Evolutionary conservation across 2,797 vertebrate genomes (phyloP), one percentile per base, ranked within the genome.

Genomic region (Enteromius thamalakanensis): DNA sequence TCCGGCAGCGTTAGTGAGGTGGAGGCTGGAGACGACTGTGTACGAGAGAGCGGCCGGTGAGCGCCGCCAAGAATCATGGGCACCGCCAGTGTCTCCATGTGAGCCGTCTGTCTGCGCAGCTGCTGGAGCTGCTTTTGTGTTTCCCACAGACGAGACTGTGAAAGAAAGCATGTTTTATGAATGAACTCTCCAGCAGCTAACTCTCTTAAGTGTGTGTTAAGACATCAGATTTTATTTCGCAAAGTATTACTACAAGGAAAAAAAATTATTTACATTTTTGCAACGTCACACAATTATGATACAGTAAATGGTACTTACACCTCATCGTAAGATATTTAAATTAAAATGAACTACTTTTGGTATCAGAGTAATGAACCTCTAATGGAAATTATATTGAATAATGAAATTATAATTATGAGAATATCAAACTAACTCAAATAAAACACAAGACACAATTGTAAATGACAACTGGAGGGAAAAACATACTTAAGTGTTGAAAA

Each of bases 1-100:
- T 96, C 92, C 1, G 95, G 81, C 32, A 97, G 90, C 14, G 96
- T 95, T 64, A 96, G 90, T 8, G 95, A 96, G 0, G 97, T 97
- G 0, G 96, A 96, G 32, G 98, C 97, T 0, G 98, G 98, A 17
- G 97, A 98, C 0, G 98, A 99, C 90, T 97, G 97, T 0, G 97
- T 94, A 70, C 98, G 94, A 11, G 96, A 96, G 70, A 99, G 92
- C 0, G 96, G 96, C 0, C 96, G 95, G 91, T 98, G 98, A 47
- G 93, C 86, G 0, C 87, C 26, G 15, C 89, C 26, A 0, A 93
- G 94, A 74, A 95, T 78, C 84, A 96, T 90, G 79, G 97, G 93
- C 0, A 96, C 94, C 55, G 94, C 88, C 87, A 96, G 37, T 0
- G 95, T 90, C 85, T 97, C 96, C 53, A 96, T 93, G 19, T 93